These are phyloP conservation scores for Bostrychus sinensis DNA, from an alignment of 2,113 vertebrate genomes.

Conservation along the genomic window DNA sequence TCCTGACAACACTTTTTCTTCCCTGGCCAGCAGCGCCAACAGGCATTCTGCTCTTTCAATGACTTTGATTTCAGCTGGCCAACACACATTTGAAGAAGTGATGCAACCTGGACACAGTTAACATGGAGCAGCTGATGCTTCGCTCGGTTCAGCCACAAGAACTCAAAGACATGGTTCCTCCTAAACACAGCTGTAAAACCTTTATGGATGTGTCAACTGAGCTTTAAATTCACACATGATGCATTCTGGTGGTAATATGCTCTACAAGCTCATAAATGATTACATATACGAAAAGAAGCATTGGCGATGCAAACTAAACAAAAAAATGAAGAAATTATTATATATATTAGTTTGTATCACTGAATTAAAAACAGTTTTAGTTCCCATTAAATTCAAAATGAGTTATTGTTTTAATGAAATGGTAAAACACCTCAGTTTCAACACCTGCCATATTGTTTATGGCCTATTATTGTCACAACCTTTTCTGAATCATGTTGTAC, in stretches of 20 bases:
- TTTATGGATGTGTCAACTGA: slow-evolving; percentile 57
- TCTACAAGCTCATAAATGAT: too few relatives aligned
- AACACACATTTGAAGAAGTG: slow-evolving; percentile 19
- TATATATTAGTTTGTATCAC: too few relatives aligned
- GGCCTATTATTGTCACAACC: too few relatives aligned
- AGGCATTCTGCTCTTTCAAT: slow-evolving; percentile 10
- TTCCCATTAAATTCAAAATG: too few relatives aligned
- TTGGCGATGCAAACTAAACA: too few relatives aligned
- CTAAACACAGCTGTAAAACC: slow-evolving; percentile 62
- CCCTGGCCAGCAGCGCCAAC: slow-evolving; percentile 49
- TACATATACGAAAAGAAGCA: too few relatives aligned
- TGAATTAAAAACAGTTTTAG: too few relatives aligned
- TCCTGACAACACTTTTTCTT: slow-evolving; percentile 67
- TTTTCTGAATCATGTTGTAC: too few relatives aligned
- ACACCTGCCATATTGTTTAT: too few relatives aligned
- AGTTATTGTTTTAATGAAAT: too few relatives aligned
- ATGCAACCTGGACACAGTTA: slow-evolving; percentile 40
- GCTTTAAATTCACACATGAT: slow-evolving; percentile 27
- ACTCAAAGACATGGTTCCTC: slow-evolving; percentile 28
- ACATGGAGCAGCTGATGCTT: slow-evolving; percentile 36
- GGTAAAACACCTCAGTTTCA: too few relatives aligned
- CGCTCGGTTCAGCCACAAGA: slow-evolving; percentile 24
- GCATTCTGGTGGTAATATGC: slow-evolving; percentile 5
- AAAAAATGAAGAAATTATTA: too few relatives aligned
- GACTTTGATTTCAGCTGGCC: slow-evolving; percentile 3